Percentiles rank a stretch among this genome's conserved stretches.
phyloP scores from a whole-genome alignment of 2,888 invertebrate genomes.

The Phanerotoma sp. region DNA sequence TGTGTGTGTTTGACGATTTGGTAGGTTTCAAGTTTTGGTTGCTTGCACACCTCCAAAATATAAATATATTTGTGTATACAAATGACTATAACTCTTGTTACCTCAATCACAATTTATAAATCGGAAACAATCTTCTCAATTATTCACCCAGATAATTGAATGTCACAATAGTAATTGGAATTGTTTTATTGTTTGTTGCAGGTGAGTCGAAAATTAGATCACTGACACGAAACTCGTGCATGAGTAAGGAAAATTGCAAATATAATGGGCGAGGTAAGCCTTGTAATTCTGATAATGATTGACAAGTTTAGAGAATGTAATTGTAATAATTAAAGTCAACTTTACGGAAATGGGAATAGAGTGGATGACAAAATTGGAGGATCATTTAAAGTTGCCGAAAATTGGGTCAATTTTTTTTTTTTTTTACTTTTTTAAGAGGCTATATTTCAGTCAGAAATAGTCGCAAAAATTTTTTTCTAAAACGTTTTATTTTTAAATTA shows the following conservation, averaged over 20 bases:
- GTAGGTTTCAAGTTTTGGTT: too few relatives aligned
- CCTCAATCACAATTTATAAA: constrained; percentile 28
- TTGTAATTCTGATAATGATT: neutral
- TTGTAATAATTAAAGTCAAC: too few relatives aligned
- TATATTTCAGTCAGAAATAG: too few relatives aligned
- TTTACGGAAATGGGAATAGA: too few relatives aligned
- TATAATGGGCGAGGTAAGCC: neutral
- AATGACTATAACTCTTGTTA: constrained; percentile 2
- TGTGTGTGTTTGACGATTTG: constrained; percentile 14
- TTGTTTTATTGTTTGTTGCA: constrained; percentile 40
- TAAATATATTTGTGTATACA: constrained; percentile 33
- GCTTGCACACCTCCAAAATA: too few relatives aligned
- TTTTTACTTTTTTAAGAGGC: too few relatives aligned
- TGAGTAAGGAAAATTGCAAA: constrained; percentile 8
- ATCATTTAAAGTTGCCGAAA: too few relatives aligned
- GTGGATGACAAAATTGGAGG: too few relatives aligned
- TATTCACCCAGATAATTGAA: neutral
- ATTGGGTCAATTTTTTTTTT: too few relatives aligned
- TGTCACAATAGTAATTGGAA: constrained; percentile 1
- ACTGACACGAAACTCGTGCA: constrained; percentile 34
- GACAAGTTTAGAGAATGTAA: too few relatives aligned
- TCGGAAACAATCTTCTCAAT: neutral
- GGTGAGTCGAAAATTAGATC: constrained; percentile 51
- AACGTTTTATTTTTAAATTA: too few relatives aligned
- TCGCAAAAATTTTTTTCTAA: too few relatives aligned